These are phyloP conservation scores for Halotydeus destructor DNA, from an alignment of 1,140 invertebrate genomes.

Conservation along the genomic window DNA sequence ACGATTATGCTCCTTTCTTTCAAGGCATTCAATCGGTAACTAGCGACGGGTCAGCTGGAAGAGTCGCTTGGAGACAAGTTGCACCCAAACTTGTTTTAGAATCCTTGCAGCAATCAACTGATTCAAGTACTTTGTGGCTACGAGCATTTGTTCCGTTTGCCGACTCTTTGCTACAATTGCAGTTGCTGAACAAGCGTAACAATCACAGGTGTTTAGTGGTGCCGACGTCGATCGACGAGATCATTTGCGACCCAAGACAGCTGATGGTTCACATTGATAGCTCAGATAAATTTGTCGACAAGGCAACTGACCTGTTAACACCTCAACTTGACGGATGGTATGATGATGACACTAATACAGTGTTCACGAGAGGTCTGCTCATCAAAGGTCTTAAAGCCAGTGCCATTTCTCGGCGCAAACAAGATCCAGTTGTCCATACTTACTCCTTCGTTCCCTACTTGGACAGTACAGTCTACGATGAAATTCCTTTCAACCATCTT, in stretches of 20 bases:
- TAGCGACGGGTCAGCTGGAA: conserved; percentile 31
- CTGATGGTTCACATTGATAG: conserved; percentile 25
- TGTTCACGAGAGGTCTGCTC: too few relatives aligned
- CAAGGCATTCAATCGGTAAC: conserved; percentile 48
- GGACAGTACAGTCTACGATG: too few relatives aligned
- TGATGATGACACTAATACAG: too few relatives aligned
- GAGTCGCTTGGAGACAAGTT: conserved; percentile 25
- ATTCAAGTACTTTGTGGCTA: too few relatives aligned
- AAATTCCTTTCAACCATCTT: too few relatives aligned
- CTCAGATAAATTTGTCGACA: neutral
- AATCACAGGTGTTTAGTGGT: conserved; percentile 53
- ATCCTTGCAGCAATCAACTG: too few relatives aligned
- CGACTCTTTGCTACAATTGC: conserved; percentile 33
- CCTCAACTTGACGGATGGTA: conserved; percentile 20
- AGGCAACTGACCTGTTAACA: neutral
- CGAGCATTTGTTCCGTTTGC: conserved; percentile 33
- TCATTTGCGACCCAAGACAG: too few relatives aligned
- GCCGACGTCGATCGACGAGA: conserved; percentile 70
- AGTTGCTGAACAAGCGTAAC: conserved; percentile 29
- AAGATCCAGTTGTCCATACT: too few relatives aligned
- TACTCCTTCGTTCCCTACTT: too few relatives aligned
- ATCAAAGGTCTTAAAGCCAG: too few relatives aligned
- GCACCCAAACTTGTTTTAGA: too few relatives aligned
- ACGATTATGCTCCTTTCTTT: conserved; percentile 77
- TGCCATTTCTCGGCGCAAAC: too few relatives aligned